Percentiles rank a stretch among this genome's conserved stretches.
These are phyloP conservation scores for Umimayanthus kanabou DNA, from an alignment of 92 coral and sea anemone genomes.

Conservation along the genomic window DNA sequence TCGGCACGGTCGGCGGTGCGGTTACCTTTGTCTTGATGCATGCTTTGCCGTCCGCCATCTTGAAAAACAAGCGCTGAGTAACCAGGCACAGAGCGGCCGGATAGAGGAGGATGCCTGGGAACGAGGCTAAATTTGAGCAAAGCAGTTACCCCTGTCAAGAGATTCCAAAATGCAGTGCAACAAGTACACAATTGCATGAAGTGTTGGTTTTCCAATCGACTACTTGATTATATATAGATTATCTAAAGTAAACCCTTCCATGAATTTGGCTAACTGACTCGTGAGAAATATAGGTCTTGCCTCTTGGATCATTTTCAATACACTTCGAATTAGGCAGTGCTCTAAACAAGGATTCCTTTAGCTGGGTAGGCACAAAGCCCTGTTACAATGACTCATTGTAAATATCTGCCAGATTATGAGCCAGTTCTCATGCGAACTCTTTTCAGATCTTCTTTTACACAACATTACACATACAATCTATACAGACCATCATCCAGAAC, in stretches of 20 bases:
- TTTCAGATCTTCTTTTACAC: constrained; percentile 13
- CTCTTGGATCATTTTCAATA: no score
- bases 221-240: constrained; percentile 16
- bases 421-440: constrained; percentile 21
- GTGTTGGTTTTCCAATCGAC: no score
- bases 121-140: not conserved
- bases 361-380: not conserved
- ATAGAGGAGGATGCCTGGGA: no score
- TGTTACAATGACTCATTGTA: constrained; percentile 6
- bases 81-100: no score
- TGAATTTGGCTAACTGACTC: not conserved
- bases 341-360: not conserved
- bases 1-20: no score
- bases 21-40: no score
- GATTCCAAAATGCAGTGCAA: not conserved
- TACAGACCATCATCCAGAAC: no score
- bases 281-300: constrained; percentile 7
- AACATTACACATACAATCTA: no score
- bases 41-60: no score
- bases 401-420: constrained; percentile 7
- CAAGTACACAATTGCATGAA: not conserved
- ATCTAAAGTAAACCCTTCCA: constrained; percentile 29
- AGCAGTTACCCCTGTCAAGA: not conserved
- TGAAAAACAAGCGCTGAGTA: no score
- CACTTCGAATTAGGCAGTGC: not conserved